Evolutionary conservation across 2,113 vertebrate species (phyloP).

Genomic region (pig (Sus scrofa)): DNA sequence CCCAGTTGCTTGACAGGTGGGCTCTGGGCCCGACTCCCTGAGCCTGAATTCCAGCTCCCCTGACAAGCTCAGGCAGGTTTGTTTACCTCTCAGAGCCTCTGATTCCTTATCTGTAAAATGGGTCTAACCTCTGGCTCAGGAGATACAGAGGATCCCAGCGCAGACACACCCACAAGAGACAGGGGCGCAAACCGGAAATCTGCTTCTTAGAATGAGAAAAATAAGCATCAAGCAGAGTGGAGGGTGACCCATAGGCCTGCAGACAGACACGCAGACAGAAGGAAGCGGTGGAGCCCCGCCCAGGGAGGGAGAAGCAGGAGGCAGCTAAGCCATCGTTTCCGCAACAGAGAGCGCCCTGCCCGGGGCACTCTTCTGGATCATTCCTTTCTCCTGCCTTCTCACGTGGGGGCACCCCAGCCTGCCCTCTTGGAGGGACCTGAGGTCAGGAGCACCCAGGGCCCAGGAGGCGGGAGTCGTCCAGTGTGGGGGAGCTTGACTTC

Average conservation of each 20-base stretch:
- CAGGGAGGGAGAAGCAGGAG: neutral
- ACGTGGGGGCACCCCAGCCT: neutral
- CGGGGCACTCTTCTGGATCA: neutral
- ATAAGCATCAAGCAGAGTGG: rapidly evolving
- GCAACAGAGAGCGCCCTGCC: neutral
- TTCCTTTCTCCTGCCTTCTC: neutral
- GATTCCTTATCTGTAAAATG: constrained; percentile 39
- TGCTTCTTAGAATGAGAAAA: neutral
- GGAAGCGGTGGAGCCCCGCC: rapidly evolving
- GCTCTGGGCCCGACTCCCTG: neutral
- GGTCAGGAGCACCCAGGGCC: neutral
- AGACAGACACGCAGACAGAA: too few relatives aligned
- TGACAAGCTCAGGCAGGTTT: neutral
- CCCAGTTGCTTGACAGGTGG: rapidly evolving
- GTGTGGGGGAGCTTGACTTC: neutral
- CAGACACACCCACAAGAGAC: neutral
- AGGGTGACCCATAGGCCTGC: rapidly evolving
- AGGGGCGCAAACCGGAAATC: neutral
- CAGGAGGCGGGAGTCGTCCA: rapidly evolving
- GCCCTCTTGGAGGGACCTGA: too few relatives aligned
- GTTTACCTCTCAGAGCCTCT: neutral
- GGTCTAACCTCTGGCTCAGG: constrained; percentile 5
- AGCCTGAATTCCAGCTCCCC: neutral
- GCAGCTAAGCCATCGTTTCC: rapidly evolving
- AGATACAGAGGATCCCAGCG: neutral